Evolutionary conservation across 2,113 vertebrate species (phyloP).

Genomic region (Phodopus roborovskii): DNA sequence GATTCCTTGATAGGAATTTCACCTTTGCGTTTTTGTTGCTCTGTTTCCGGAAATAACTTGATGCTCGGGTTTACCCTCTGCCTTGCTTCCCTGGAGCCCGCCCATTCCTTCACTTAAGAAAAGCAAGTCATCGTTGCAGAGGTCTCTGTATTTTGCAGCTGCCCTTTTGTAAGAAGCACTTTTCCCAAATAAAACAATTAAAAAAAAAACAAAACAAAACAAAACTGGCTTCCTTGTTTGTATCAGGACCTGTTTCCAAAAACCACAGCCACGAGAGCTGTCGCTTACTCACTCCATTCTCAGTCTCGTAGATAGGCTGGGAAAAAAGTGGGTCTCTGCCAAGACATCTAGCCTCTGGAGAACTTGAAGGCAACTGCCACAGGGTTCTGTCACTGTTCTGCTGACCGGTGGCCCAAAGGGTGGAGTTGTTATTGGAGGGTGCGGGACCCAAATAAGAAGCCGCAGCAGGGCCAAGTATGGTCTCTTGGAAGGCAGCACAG

Average conservation of each 20-base stretch:
- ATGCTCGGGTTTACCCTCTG: conserved; percentile 83
- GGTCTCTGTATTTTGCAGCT: conserved; percentile 89
- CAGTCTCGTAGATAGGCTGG: neutral
- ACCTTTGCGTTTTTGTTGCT: conserved; percentile 84
- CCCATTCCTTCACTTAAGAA: conserved; percentile 85
- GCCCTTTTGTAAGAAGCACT: conserved; percentile 92
- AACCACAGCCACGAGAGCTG: neutral
- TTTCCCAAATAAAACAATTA: conserved; percentile 90
- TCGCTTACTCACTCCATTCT: accelerated
- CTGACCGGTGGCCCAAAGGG: too few relatives aligned
- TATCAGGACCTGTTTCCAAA: conserved; percentile 24
- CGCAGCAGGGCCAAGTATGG: too few relatives aligned
- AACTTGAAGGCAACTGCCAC: neutral
- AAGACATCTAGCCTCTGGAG: neutral
- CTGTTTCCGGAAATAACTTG: conserved; percentile 80
- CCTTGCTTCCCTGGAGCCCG: conserved; percentile 83
- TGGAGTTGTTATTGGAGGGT: too few relatives aligned
- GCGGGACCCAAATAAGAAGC: too few relatives aligned
- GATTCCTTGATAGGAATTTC: conserved; percentile 78
- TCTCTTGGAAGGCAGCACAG: too few relatives aligned
- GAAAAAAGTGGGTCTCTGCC: neutral
- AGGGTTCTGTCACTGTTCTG: too few relatives aligned
- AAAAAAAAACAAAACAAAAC: too few relatives aligned
- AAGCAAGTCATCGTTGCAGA: conserved; percentile 87
- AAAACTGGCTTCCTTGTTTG: conserved; percentile 49